Conservation (phyloP, 2,113 vertebrate species). For the Sphaerodactylus townsendi region DNA sequence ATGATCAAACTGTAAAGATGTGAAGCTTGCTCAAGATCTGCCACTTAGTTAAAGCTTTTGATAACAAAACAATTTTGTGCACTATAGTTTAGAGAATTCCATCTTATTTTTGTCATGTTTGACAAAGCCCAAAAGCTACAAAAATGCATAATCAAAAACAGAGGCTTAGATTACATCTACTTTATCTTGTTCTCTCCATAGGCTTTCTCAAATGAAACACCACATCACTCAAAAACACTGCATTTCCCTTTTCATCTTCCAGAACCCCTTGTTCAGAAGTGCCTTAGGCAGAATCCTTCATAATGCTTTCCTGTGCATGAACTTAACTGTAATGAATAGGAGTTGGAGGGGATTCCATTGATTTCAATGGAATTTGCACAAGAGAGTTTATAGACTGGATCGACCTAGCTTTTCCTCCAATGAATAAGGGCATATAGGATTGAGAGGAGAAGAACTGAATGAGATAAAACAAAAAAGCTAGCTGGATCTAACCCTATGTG, state of each 20-base stretch:
- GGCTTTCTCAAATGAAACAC: constrained; percentile 38
- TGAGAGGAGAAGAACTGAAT: too few relatives aligned
- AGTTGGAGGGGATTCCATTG: not conserved
- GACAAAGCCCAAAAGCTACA: constrained; percentile 34
- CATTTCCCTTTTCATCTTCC: constrained; percentile 14
- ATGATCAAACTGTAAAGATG: constrained; percentile 13
- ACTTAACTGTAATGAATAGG: not conserved
- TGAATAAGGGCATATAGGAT: too few relatives aligned
- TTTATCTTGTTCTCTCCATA: constrained; percentile 43
- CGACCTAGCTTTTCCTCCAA: too few relatives aligned
- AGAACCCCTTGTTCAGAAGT: not conserved
- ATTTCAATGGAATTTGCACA: not conserved
- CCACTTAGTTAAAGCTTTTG: constrained; percentile 41
- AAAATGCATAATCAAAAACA: constrained; percentile 8
- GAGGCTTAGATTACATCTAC: constrained; percentile 33
- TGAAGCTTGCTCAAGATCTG: constrained; percentile 30
- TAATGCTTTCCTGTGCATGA: not conserved
- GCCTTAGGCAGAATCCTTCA: not conserved
- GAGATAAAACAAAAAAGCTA: too few relatives aligned
- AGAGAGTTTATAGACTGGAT: not conserved
- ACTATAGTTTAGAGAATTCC: constrained; percentile 37
- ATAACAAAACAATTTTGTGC: constrained; percentile 46
- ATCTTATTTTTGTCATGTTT: constrained; percentile 39
- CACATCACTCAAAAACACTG: constrained; percentile 40
- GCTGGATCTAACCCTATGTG: too few relatives aligned